Percentiles rank a stretch among this genome's conserved stretches.
phyloP scores from a whole-genome alignment of 2,888 invertebrate genomes.

The Spodoptera picta region DNA sequence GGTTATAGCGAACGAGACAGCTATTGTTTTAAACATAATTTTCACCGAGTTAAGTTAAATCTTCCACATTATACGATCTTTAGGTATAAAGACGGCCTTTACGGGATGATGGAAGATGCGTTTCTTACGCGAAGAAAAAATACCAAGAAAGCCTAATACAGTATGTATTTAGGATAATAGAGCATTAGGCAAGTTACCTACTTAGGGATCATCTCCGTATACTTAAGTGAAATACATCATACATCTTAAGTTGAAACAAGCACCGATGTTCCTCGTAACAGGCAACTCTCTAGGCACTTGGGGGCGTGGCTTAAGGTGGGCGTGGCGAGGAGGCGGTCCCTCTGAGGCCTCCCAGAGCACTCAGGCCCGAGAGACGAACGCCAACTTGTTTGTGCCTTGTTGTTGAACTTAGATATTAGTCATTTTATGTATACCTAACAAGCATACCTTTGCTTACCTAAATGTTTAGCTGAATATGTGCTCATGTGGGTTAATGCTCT shows the following conservation, averaged over 20 bases:
- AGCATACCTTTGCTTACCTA: conserved; percentile 12
- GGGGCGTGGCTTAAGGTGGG: conserved; percentile 80
- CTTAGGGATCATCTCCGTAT: conserved; percentile 31
- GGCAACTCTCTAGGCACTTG: conserved; percentile 76
- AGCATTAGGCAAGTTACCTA: conserved; percentile 21
- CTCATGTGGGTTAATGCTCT: no score
- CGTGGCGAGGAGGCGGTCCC: conserved; percentile 78
- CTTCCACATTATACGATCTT: no score
- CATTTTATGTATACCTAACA: conserved; percentile 37
- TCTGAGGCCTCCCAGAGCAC: conserved; percentile 81
- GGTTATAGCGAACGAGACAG: no score
- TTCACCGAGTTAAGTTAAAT: no score
- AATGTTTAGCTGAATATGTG: background rate
- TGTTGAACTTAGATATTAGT: conserved; percentile 60
- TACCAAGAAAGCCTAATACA: no score
- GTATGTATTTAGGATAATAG: background rate
- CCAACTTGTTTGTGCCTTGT: conserved; percentile 77
- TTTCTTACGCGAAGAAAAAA: no score
- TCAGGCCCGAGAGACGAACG: conserved; percentile 71
- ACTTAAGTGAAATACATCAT: conserved; percentile 58
- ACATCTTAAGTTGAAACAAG: conserved; percentile 63
- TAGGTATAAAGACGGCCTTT: no score
- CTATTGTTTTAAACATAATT: no score
- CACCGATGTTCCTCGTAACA: conserved; percentile 70
- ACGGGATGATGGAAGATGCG: no score